These are phyloP conservation scores for Phyllopteryx taeniolatus DNA, from an alignment of 2,113 vertebrate genomes.

Conservation along the genomic window DNA sequence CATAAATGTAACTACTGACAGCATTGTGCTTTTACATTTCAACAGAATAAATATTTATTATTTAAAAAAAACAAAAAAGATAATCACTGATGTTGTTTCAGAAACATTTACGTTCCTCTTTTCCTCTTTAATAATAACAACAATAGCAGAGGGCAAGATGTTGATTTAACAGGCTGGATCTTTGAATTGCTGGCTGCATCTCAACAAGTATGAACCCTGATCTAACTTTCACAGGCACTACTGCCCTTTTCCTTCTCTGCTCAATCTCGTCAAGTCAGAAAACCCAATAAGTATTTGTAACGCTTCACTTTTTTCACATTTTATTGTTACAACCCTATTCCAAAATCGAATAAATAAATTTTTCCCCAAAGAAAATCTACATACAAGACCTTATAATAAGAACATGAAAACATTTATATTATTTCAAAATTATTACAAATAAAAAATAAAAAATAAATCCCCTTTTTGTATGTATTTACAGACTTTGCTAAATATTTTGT, in stretches of 20 bases:
- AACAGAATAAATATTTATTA: background rate
- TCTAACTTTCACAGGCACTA: slow-evolving; percentile 23
- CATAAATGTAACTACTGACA: background rate
- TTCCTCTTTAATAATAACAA: slow-evolving; percentile 31
- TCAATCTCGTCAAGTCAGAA: background rate
- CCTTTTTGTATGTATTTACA: no score
- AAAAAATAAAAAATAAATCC: no score
- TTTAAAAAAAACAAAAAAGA: slow-evolving; percentile 15
- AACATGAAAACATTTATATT: no score
- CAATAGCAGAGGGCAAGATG: background rate
- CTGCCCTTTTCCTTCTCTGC: background rate
- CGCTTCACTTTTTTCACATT: background rate
- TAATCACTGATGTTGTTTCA: slow-evolving; percentile 33
- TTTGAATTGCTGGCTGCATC: slow-evolving; percentile 2
- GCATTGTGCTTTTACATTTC: background rate
- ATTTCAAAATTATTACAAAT: no score
- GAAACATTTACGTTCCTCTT: slow-evolving; percentile 46
- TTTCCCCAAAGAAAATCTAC: background rate
- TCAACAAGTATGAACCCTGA: slow-evolving; percentile 7
- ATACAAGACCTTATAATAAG: background rate
- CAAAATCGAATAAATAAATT: background rate
- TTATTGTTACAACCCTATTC: background rate
- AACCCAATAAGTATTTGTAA: no score
- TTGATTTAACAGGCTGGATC: background rate
- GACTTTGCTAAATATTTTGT: background rate